These are phyloP conservation scores for Camelus dromedarius DNA, from an alignment of 2,113 vertebrate species.

Conservation along the genomic window DNA sequence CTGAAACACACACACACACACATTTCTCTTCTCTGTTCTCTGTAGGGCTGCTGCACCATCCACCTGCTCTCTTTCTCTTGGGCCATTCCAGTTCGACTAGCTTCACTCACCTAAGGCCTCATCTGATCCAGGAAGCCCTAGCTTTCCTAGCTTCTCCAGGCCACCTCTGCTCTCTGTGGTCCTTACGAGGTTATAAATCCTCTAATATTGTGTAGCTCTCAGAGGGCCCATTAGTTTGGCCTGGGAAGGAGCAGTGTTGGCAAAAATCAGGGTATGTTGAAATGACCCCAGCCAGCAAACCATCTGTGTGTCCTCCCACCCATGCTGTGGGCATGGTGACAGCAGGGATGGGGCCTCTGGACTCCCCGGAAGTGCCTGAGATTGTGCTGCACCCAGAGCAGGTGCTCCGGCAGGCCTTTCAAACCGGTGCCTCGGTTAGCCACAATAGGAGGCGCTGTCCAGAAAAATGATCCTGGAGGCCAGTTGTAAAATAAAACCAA, in stretches of 20 bases:
- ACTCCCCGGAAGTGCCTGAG: neutral
- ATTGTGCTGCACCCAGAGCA: neutral
- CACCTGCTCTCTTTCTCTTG: neutral
- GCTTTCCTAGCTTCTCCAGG: neutral
- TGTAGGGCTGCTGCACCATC: neutral
- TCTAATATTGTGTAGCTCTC: neutral
- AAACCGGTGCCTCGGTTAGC: neutral
- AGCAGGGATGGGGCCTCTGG: neutral
- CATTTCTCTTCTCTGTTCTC: neutral
- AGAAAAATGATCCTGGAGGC: neutral
- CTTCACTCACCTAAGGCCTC: neutral
- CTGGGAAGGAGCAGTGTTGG: neutral
- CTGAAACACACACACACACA: neutral
- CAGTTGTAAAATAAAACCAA: neutral
- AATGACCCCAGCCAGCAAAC: neutral
- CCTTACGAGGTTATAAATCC: neutral
- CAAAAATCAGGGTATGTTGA: neutral
- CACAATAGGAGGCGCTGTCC: neutral
- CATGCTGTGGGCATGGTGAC: rapidly evolving
- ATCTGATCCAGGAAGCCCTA: neutral
- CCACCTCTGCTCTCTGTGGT: neutral
- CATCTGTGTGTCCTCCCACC: neutral
- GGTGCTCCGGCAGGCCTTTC: neutral
- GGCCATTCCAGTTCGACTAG: neutral
- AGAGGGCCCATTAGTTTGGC: neutral